Evolutionary conservation across 2,113 vertebrate genomes (phyloP).

Genomic region (Grammomys surdaster): DNA sequence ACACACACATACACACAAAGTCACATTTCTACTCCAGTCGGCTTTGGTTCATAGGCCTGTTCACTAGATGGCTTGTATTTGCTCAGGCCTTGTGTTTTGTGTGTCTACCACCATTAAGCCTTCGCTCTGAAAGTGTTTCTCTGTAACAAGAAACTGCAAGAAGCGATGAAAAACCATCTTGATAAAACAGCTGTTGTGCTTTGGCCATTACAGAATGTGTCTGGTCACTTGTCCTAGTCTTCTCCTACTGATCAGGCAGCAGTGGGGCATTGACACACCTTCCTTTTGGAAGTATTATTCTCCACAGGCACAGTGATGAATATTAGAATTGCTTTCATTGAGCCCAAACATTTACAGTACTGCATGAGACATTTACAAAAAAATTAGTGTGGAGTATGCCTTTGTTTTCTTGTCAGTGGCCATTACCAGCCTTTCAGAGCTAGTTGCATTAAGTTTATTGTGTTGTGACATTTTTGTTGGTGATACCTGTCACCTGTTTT

Average conservation of each 20-base stretch:
- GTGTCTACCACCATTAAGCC: conserved; percentile 31
- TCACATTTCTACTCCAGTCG: background rate
- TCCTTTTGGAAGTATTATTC: conserved; percentile 64
- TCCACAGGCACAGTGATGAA: conserved; percentile 54
- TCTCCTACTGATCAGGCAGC: conserved; percentile 24
- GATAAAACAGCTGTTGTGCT: conserved; percentile 73
- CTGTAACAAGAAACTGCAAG: conserved; percentile 73
- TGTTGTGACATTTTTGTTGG: background rate
- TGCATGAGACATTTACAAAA: conserved; percentile 5
- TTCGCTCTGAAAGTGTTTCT: conserved; percentile 77
- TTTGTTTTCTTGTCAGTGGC: conserved; percentile 54
- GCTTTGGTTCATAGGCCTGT: conserved; percentile 70
- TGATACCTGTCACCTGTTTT: conserved; percentile 55
- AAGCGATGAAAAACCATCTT: conserved; percentile 80
- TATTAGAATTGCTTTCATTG: conserved; percentile 64
- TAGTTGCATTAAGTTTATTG: background rate
- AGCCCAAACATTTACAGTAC: background rate
- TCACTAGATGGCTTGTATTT: conserved; percentile 65
- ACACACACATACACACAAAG: background rate
- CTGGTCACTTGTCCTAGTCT: conserved; percentile 20
- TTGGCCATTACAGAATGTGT: conserved; percentile 65
- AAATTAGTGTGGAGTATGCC: conserved; percentile 39
- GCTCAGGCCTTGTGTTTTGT: conserved; percentile 70
- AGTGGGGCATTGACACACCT: background rate
- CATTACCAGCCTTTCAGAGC: conserved; percentile 19